These are phyloP conservation scores for Apoda limacodes DNA, from an alignment of 2,888 invertebrate species.

Conservation along the genomic window DNA sequence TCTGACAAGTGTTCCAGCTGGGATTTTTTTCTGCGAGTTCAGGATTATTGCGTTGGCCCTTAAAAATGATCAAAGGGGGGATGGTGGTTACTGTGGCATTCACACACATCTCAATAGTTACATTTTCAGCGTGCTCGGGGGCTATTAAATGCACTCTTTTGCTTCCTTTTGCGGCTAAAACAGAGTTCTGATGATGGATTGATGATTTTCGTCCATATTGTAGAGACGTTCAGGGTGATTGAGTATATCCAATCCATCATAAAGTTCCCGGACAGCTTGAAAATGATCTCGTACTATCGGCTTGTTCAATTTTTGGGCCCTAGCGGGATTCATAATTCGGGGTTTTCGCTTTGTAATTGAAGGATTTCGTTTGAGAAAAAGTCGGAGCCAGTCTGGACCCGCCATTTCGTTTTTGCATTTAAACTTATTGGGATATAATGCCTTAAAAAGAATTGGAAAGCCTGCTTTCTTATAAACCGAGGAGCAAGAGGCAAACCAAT, in stretches of 20 bases:
- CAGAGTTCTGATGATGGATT: slow-evolving; percentile 1
- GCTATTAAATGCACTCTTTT: slow-evolving; percentile 12
- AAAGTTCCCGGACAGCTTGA: slow-evolving; percentile 15
- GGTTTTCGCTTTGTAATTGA: slow-evolving; percentile 13
- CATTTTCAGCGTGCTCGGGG: slow-evolving; percentile 15
- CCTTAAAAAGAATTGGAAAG: slow-evolving; percentile 9
- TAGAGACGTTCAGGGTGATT: slow-evolving; percentile 18
- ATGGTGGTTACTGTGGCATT: slow-evolving; percentile 12
- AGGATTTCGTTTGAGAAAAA: slow-evolving; percentile 14
- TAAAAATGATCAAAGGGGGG: slow-evolving; percentile 14
- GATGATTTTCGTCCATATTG: slow-evolving; percentile 9
- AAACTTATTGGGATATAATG: slow-evolving; percentile 5
- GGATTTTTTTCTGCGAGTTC: too few species aligned
- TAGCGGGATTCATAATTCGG: slow-evolving; percentile 18
- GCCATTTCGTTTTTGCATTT: too few species aligned
- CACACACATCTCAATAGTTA: slow-evolving; percentile 10
- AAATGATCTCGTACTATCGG: slow-evolving; percentile 18
- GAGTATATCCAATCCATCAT: slow-evolving; percentile 19
- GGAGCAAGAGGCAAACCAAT: slow-evolving; percentile 2
- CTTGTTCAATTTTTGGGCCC: slow-evolving; percentile 20
- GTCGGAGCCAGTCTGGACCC: slow-evolving; percentile 13
- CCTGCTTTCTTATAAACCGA: slow-evolving; percentile 9
- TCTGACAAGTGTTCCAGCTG: slow-evolving; percentile 14
- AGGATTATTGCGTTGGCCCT: too few species aligned
- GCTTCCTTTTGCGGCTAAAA: slow-evolving; percentile 5